Evolutionary conservation across 2,888 invertebrate genomes (phyloP), one percentile per base, ranked within the genome.

Genomic region (Strigamia transsilvanica): DNA sequence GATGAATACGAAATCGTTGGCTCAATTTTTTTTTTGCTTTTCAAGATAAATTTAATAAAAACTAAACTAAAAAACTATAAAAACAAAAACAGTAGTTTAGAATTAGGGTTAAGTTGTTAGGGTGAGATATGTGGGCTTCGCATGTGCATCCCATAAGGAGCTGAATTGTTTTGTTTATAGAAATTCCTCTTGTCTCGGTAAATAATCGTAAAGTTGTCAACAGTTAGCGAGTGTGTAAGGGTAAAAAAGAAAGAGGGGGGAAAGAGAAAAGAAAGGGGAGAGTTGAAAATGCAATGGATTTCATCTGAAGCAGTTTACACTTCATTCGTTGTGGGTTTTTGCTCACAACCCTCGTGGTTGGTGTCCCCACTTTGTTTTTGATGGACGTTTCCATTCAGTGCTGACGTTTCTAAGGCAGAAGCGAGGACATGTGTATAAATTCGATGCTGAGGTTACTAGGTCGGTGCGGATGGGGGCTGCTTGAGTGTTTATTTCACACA

Each of bases 361-460:
- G 73, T 73, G 73, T 73, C 73, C 73, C 73, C 73, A 73, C 73
- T 73, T 73, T 73, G 73, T 73, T 73, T 73, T 73, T 80, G 80
- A 80, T 51, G 27, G 51, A 80, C 80, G 80, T 80, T 80, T 80
- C 51, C 80, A 80, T 80, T 51, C 80, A 15, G 46, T 46, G 80
- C 41, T 51, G 46, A 51, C 80, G 56, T 46, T 80, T 73, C 73
- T 73, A 73, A 73, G 73, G 32, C 73, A 73, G 73, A 73, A 56
- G 27, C 73, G 73, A 73, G 32, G 73, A 73, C 73, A 73, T 73
- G 73, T 73, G 73, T 73, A 56, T 56, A 56, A 15, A 56, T 56
- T 18, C 18, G 56, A 56, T 56, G 73, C 27, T 27, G 73, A 32
- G 73, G 73, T 73, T 32, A 73, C 27, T 73, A 73, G 32, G 73